Percentiles rank a stretch among this genome's conserved stretches.
Conservation (phyloP, 2,888 invertebrate species). For the Biston betularia region DNA sequence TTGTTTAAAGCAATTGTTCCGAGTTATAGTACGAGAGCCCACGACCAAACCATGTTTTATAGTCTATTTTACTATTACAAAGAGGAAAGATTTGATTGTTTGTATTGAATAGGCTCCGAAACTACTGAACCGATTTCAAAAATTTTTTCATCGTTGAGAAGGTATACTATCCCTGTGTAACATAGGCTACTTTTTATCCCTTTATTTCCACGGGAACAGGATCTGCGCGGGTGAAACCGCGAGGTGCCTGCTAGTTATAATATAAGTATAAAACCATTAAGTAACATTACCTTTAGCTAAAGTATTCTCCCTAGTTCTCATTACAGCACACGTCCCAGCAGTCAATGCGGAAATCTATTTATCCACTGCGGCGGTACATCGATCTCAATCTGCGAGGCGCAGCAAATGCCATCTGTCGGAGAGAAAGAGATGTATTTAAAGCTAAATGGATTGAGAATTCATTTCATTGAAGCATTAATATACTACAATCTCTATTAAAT, state of each 20-base stretch:
- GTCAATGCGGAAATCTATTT: slow-evolving; percentile 64
- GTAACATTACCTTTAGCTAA: slow-evolving; percentile 9
- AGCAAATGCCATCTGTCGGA: not conserved
- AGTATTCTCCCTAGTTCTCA: slow-evolving; percentile 27
- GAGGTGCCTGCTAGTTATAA: no score
- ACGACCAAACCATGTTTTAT: no score
- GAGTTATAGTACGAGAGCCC: no score
- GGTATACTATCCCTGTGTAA: no score
- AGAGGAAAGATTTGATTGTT: no score
- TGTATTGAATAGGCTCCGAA: no score
- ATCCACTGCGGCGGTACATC: slow-evolving; percentile 64
- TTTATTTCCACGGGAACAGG: no score
- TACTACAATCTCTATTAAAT: not conserved
- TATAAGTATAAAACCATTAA: not conserved
- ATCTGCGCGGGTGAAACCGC: no score
- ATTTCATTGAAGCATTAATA: not conserved
- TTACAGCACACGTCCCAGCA: slow-evolving; percentile 51
- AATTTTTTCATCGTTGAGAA: no score
- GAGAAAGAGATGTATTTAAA: not conserved
- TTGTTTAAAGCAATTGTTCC: slow-evolving; percentile 1
- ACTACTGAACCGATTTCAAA: no score
- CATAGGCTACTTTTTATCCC: no score
- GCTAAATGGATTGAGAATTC: not conserved
- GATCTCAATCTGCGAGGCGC: slow-evolving; percentile 66
- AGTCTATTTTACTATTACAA: no score